A percentile compares a stretch with the other conserved stretches of the same genome.
These are phyloP conservation scores for Centruroides vittatus DNA, from an alignment of 1,140 invertebrate species.

Conservation along the genomic window DNA sequence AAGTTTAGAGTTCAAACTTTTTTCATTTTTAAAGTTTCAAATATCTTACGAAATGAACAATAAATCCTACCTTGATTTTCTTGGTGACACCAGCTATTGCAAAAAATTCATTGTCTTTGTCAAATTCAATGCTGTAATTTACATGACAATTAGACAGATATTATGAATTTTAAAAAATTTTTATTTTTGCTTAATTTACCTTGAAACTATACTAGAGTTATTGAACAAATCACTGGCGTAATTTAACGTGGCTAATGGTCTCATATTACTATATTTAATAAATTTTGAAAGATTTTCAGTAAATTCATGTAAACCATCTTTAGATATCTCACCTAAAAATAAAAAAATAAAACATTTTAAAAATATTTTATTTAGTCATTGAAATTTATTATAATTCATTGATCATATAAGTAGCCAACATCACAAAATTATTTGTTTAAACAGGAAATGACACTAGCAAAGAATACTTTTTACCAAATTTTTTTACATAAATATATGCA, in stretches of 20 bases:
- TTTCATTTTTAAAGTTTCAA: background rate
- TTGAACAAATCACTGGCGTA: slow-evolving; percentile 81
- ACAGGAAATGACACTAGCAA: too few relatives aligned
- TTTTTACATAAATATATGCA: too few relatives aligned
- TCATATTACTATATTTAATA: slow-evolving; percentile 61
- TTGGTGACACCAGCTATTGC: slow-evolving; percentile 93
- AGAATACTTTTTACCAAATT: too few relatives aligned
- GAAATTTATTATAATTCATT: too few relatives aligned
- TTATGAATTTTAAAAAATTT: background rate
- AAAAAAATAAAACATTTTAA: too few relatives aligned
- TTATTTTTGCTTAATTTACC: slow-evolving; percentile 23
- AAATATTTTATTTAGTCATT: too few relatives aligned
- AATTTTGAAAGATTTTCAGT: slow-evolving; percentile 77
- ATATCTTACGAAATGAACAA: background rate
- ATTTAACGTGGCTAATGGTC: slow-evolving; percentile 70
- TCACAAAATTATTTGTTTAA: too few relatives aligned
- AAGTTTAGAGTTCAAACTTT: slow-evolving; percentile 3
- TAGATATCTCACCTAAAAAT: slow-evolving; percentile 11
- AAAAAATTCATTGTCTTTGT: slow-evolving; percentile 92
- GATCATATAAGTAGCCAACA: too few relatives aligned
- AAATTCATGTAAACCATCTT: slow-evolving; percentile 55
- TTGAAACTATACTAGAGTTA: slow-evolving; percentile 82
- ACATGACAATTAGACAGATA: too few relatives aligned
- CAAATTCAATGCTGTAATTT: slow-evolving; percentile 73
- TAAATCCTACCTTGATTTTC: slow-evolving; percentile 65